Evolutionary conservation across 2,113 vertebrate species (phyloP), one percentile per base, ranked within the genome.

Genomic region (Todiramphus chloris): DNA sequence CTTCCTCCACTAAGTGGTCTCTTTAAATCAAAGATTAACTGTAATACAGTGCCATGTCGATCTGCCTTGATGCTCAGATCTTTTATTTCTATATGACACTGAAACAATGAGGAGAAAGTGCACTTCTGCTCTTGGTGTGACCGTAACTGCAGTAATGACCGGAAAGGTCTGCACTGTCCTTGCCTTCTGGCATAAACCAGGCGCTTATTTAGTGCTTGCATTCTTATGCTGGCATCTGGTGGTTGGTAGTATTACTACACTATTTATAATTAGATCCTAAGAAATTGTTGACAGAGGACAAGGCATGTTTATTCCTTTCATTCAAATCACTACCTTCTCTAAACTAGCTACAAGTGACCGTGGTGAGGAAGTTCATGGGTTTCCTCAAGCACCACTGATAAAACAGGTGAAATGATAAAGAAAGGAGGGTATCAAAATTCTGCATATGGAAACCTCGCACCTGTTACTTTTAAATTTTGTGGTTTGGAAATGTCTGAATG

Each of bases 191-290:
- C 25, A 3, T 2, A 6, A 2, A 75, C 2, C 21, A 44, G 35
- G n/a, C 63, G 5, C n/a, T 51, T 19, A 16, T 9, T 1, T 21
- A 35, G 60, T 55, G 60, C 60, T 35, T 3, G 12, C 25, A 21
- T 73, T 33, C 44, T 63, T 75, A 21, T 90, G 93, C 90, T 93
- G 96, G 66, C 93, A 96, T 51, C 93, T 83, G 70, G 75, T 96
- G 97, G 96, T 70, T 51, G 6, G 21, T 37, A 39, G 68, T 15
- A 21, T 82, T 67, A 88, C n/a, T 60, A 58, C 93, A 90, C 44
- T 18, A 11, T 50, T 50, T 35, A 39, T 56, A 20, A 30, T 9
- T 4, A 11, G 83, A 78, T 13, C 33, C 19, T 43, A 15, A 55
- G 31, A 23, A 85, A 25, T 2, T 53, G 6, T 41, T 67, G 46